Percentiles rank a stretch among this genome's conserved stretches.
These are phyloP conservation scores for Indicator maculatus DNA, from an alignment of 2,113 vertebrate genomes.

Conservation along the genomic window DNA sequence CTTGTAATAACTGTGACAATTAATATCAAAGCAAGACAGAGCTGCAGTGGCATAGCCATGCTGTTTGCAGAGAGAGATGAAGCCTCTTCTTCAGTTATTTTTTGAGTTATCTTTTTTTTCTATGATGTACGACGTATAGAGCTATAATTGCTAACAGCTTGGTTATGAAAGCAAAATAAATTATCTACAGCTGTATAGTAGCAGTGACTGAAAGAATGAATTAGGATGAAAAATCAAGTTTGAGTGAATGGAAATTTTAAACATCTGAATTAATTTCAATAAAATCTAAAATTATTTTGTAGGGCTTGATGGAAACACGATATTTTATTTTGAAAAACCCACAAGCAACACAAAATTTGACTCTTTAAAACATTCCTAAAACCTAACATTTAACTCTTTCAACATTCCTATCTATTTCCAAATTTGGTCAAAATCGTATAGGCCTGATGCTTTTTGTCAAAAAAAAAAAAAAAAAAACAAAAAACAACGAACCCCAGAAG, in stretches of 20 bases:
- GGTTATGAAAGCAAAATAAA: slow-evolving; percentile 6
- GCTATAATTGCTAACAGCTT: background rate
- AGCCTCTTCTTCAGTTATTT: background rate
- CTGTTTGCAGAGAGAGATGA: background rate
- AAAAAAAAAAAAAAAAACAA: too few species aligned
- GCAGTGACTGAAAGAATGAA: background rate
- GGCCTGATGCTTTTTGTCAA: background rate
- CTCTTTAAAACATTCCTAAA: background rate
- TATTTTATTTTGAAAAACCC: background rate
- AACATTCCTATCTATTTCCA: background rate
- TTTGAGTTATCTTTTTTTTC: background rate
- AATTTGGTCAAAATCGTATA: background rate
- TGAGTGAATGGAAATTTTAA: background rate
- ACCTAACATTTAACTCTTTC: too few species aligned
- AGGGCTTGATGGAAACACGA: background rate
- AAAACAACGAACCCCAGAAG: background rate
- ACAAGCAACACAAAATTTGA: too few species aligned
- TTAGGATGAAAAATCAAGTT: background rate
- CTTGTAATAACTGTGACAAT: background rate
- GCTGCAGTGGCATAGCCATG: background rate
- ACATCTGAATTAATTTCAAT: background rate
- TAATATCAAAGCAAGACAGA: background rate
- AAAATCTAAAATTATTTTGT: background rate
- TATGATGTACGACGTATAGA: background rate
- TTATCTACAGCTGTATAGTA: background rate